Base-by-base conservation (phyloP, 1,140 invertebrate genomes). In the Drosophila insularis region DNA sequence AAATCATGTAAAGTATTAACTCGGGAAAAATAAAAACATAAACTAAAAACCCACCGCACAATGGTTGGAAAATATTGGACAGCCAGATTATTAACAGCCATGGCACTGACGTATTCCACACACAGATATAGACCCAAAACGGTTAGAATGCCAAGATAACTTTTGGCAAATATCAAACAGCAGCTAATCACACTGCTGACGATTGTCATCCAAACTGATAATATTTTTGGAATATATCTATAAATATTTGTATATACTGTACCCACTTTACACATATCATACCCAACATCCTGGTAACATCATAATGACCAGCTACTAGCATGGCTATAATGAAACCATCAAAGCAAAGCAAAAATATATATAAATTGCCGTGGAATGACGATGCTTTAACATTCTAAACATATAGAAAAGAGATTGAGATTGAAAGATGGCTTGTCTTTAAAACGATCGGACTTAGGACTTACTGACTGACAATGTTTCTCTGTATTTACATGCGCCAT, bases 101-200 rank as follows among this genome's bases (percentile, higher is more conserved):
- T 32, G 54, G 31, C 31, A 32, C 27, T 17, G 10, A 56, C 4
- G 14, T 56, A 56, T 17, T 32, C 31, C 27, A 35, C 54, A 8
- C 27, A 32, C 1, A 56, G 27, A 56, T 32, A 56, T 31, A 56
- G 54, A 17, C 27, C 54, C n/a, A 56, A 56, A 11, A 56, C 14
- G 31, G n/a, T 56, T 32, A 56, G 13, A 4, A 56, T 2, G 6
- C 27, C 54, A 32, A 56, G 19, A 50, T 21, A 50, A 10, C 43
- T 21, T 50, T 11, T 21, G 43, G 43, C 43, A 2, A 50, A 17
- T 1, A 50, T 0, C 1, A 50, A 11, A 4, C 2, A 7, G 8
- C 8, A 7, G 17, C 8, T 50, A 11, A 50, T 21, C 7, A 50
- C 1, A 2, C 17, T 21, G 3, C 43, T 50, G 3, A 50, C 7